Base-by-base conservation (phyloP, 2,797 vertebrate genomes). In the Micromesistius poutassou region DNA sequence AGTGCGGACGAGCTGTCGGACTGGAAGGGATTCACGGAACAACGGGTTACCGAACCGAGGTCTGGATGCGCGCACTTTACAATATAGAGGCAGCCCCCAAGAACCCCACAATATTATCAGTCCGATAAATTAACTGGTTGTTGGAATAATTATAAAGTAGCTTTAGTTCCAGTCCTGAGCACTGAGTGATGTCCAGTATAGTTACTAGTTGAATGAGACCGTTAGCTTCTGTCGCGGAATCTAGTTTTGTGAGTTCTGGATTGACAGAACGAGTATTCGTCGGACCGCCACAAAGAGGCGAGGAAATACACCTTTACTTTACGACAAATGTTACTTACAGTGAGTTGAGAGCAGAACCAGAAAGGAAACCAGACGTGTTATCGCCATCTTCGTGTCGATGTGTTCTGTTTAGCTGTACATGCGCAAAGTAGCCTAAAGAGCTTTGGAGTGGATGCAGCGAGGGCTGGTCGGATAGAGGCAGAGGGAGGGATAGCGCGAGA, bases 341-440 rank as follows among this genome's bases (percentile, higher is more conserved):
- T 94, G 90, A 92, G 93, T 90, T 90, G 91, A 90, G 87, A 95
- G 87, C 85, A 95, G 93, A 89, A 91, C 87, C 91, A 95, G 90
- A 85, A 93, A 87, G 73, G 88, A 92, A 90, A 84, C 85, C 91
- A 94, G 90, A 88, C 92, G 91, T 91, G 93, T 89, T 93, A 89
- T 93, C 94, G 94, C 94, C 94, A 95, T 95, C 93, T 95, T 95
- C 94, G 92, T 93, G 91, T 92, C 89, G 92, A 90, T 88, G 93
- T 89, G 92, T 85, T 92, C 82, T 70, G 79, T 90, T 78, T 85
- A 88, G 84, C 78, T 76, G 94, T 90, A 89, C 94, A 94, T 94
- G 94, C 94, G 93, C 94, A 94, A 92, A 94, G 90, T 93, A 88
- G 87, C 84, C 83, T 77, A 80, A 81, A 91, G 86, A 83, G 93